phyloP scores from a whole-genome alignment of 2,888 invertebrate species.

The Lagria hirta region DNA sequence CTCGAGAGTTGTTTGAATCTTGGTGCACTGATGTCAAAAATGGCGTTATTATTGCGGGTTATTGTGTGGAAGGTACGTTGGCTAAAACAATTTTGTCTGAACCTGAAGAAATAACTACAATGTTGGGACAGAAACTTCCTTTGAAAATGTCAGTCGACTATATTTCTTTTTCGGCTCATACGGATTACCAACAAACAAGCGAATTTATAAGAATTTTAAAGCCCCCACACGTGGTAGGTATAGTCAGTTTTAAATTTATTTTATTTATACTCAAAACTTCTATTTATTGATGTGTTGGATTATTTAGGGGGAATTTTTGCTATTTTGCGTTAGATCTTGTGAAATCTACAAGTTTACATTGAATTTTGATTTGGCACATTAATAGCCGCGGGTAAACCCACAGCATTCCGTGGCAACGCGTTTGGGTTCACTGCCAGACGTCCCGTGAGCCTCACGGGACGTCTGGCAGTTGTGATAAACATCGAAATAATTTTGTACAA shows the following conservation, averaged over 20 bases:
- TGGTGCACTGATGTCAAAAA: slow-evolving; percentile 99
- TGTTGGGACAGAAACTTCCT: slow-evolving; percentile 94
- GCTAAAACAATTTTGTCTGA: slow-evolving; percentile 95
- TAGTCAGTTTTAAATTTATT: slow-evolving; percentile 5
- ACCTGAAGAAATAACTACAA: slow-evolving; percentile 94
- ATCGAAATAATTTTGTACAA: too few relatives aligned
- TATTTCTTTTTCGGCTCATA: slow-evolving; percentile 99
- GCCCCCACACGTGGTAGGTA: slow-evolving; percentile 88
- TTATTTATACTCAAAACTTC: too few relatives aligned
- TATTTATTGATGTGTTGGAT: too few relatives aligned
- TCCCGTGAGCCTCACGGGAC: too few relatives aligned
- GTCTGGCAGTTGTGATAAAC: too few relatives aligned
- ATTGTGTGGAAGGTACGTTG: slow-evolving; percentile 87
- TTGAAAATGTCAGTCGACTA: slow-evolving; percentile 98
- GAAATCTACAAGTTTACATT: too few relatives aligned
- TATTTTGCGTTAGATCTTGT: too few relatives aligned
- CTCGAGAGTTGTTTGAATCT: slow-evolving; percentile 94
- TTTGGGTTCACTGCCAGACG: too few relatives aligned
- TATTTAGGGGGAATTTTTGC: too few relatives aligned
- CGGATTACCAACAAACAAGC: slow-evolving; percentile 96
- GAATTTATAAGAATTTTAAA: slow-evolving; percentile 93
- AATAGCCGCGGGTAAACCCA: too few relatives aligned
- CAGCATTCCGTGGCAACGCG: too few relatives aligned
- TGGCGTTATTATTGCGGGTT: slow-evolving; percentile 97
- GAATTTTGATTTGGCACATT: too few relatives aligned